Percentiles rank a stretch among this genome's conserved stretches.
Evolutionary conservation across 2,113 vertebrate genomes (phyloP).

Genomic region (Cranoglanis bouderius): DNA sequence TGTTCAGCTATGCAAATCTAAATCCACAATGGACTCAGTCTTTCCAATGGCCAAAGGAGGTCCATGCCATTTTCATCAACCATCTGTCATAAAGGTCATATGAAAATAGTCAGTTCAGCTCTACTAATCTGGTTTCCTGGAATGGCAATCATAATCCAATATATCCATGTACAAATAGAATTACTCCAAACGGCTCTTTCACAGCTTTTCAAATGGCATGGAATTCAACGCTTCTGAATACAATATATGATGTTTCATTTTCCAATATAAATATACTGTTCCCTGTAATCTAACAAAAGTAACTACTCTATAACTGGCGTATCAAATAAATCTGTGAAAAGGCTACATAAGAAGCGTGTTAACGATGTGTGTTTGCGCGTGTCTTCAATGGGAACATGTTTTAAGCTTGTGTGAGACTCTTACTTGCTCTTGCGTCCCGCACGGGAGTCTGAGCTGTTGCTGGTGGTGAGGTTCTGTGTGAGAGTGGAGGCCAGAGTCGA

Average conservation of each 20-base stretch:
- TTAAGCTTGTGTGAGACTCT: constrained; percentile 46
- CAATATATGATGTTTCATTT: not conserved
- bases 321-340: not conserved
- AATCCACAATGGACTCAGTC: not conserved
- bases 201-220: not conserved
- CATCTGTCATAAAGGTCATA: not conserved
- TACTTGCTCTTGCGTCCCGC: constrained; percentile 95
- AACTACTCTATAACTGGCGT: not conserved
- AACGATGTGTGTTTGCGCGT: not conserved
- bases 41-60: not conserved
- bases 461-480: constrained; percentile 87
- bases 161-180: not conserved
- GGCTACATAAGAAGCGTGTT: not conserved
- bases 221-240: not conserved
- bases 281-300: not conserved
- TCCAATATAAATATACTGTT: not conserved
- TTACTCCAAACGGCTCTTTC: not conserved
- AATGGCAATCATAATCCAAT: not conserved
- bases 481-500: constrained; percentile 94
- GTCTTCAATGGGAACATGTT: not conserved
- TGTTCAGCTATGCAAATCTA: not conserved
- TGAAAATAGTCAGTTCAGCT: not conserved
- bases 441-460: constrained; percentile 83
- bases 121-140: not conserved
- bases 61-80: not conserved